phyloP scores from a whole-genome alignment of 2,797 vertebrate species.

The Coilia nasus region DNA sequence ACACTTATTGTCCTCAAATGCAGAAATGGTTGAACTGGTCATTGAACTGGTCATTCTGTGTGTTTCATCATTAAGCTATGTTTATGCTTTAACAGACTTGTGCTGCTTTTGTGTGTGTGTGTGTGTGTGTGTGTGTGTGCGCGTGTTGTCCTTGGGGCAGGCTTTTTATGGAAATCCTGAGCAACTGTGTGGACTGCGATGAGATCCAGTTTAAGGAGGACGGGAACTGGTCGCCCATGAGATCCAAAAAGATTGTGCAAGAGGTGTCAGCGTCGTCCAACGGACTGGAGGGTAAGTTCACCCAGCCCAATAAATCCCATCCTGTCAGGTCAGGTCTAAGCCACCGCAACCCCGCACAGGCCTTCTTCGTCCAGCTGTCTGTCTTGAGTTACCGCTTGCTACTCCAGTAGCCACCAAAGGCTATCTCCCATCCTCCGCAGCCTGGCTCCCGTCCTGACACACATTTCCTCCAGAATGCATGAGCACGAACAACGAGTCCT shows the following conservation, averaged over 20 bases:
- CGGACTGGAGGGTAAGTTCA: slow-evolving; percentile 85
- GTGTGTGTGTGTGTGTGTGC: neutral
- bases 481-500: neutral
- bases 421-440: neutral
- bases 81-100: slow-evolving; percentile 34
- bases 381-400: neutral
- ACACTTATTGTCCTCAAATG: neutral
- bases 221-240: slow-evolving; percentile 95
- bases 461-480: neutral
- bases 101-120: neutral
- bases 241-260: slow-evolving; percentile 93
- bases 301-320: slow-evolving; percentile 60
- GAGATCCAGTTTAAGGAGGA: slow-evolving; percentile 99
- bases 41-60: neutral
- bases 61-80: neutral
- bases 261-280: slow-evolving; percentile 90
- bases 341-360: neutral
- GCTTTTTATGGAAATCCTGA: slow-evolving; percentile 98
- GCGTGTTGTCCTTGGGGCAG: slow-evolving; percentile 64
- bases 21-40: no score
- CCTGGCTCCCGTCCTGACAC: neutral
- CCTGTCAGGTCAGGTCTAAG: neutral
- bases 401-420: neutral
- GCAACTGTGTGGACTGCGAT: slow-evolving; percentile 94
- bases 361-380: neutral